Percentiles rank a stretch among this genome's conserved stretches.
These are phyloP conservation scores for Thalassarche chlororhynchos DNA, from an alignment of 2,113 vertebrate genomes.

Conservation along the genomic window DNA sequence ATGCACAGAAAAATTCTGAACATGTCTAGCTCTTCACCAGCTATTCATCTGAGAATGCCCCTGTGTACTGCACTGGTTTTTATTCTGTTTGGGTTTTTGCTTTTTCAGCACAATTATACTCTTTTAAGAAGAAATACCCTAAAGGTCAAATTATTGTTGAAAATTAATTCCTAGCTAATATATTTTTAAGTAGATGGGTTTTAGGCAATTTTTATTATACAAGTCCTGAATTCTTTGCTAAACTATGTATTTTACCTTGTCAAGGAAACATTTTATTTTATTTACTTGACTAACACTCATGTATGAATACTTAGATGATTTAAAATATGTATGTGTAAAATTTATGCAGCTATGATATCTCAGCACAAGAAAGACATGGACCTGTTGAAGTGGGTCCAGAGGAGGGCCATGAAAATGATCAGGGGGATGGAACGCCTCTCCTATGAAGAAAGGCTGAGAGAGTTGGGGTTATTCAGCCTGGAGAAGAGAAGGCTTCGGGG, in stretches of 20 bases:
- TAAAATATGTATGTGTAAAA: background rate
- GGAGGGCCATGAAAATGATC: too few species aligned
- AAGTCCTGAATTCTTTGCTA: background rate
- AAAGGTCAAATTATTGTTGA: background rate
- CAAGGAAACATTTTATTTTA: background rate
- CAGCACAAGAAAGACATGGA: too few species aligned
- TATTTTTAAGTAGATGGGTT: background rate
- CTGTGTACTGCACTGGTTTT: background rate
- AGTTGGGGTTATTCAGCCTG: too few species aligned
- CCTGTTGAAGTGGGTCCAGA: too few species aligned
- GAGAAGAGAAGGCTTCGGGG: too few species aligned
- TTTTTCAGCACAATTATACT: slow-evolving; percentile 28
- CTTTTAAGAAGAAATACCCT: slow-evolving; percentile 4
- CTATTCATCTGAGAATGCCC: slow-evolving; percentile 28
- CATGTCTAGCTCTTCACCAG: slow-evolving; percentile 30
- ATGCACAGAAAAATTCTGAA: slow-evolving; percentile 45
- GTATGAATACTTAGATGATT: background rate
- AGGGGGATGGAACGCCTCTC: too few species aligned
- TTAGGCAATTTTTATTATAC: background rate
- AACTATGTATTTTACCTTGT: background rate
- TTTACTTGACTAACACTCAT: background rate
- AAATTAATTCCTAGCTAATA: slow-evolving; percentile 10
- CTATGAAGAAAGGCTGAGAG: too few species aligned
- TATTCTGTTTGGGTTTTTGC: slow-evolving; percentile 37
- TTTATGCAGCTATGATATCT: background rate